Percentiles rank a stretch among this genome's conserved stretches.
These are phyloP conservation scores for Columba janthina DNA, from an alignment of 2,113 vertebrate genomes.

Conservation along the genomic window DNA sequence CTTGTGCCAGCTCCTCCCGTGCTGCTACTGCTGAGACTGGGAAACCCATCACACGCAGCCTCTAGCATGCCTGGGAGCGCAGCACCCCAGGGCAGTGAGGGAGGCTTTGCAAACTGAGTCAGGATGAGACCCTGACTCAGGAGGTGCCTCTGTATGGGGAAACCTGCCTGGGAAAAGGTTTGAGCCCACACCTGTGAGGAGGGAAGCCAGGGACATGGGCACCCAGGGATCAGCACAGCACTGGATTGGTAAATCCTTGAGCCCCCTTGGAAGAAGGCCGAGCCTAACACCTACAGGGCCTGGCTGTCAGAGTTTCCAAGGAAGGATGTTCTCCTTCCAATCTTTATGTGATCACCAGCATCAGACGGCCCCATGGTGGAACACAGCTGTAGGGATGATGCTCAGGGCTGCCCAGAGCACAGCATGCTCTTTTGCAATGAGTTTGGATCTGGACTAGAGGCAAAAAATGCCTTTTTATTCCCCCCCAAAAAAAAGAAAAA, in stretches of 20 bases:
- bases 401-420: not conserved
- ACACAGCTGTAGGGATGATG: not conserved
- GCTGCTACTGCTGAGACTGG: not conserved
- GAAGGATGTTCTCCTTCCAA: not conserved
- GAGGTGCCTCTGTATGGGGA: not conserved
- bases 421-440: conserved; percentile 25
- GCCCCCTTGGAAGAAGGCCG: not conserved
- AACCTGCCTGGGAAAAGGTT: not conserved
- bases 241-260: not conserved
- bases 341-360: conserved; percentile 15
- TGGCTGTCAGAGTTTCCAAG: not conserved
- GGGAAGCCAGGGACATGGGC: rapidly evolving
- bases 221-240: not conserved
- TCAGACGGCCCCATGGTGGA: not conserved
- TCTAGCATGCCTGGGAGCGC: not conserved
- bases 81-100: not conserved
- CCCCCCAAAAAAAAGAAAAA: not conserved
- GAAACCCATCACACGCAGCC: not conserved
- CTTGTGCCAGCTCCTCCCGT: not conserved
- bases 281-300: not conserved
- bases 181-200: not conserved
- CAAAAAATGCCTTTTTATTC: not conserved
- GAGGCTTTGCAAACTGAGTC: not conserved
- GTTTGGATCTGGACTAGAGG: not conserved
- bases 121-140: not conserved